These are phyloP conservation scores for Upupa epops DNA, from an alignment of 2,113 vertebrate species.

Conservation along the genomic window DNA sequence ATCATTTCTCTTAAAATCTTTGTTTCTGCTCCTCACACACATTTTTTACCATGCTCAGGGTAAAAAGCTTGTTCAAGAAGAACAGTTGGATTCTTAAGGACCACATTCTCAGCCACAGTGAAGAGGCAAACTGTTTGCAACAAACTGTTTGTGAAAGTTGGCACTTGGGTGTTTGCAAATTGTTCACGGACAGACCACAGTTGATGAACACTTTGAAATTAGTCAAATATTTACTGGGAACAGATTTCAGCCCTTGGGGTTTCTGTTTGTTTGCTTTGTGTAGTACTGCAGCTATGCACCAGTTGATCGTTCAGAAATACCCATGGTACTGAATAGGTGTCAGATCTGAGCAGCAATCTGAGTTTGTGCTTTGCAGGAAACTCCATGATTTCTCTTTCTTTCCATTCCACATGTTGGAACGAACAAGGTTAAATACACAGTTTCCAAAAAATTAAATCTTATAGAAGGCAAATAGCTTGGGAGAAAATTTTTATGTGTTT, in stretches of 20 bases:
- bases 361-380: slow-evolving; percentile 8
- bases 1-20: not conserved
- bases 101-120: not conserved
- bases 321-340: not conserved
- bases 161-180: not conserved
- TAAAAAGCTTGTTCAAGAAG: not conserved
- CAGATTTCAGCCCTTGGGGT: slow-evolving; percentile 29
- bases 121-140: not conserved
- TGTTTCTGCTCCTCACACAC: not conserved
- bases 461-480: not conserved
- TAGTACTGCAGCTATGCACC: not conserved
- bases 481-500: not conserved
- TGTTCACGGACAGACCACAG: not conserved
- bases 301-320: slow-evolving; percentile 10
- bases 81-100: not conserved
- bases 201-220: slow-evolving; percentile 45
- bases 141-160: slow-evolving; percentile 1
- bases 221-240: slow-evolving; percentile 53
- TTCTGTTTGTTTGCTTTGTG: slow-evolving; percentile 6
- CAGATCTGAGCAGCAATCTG: not conserved
- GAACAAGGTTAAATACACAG: not conserved
- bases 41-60: not conserved
- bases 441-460: not conserved
- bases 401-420: not conserved
- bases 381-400: not conserved